Conservation (phyloP, 2,113 vertebrate genomes). For the Alligator sinensis region DNA sequence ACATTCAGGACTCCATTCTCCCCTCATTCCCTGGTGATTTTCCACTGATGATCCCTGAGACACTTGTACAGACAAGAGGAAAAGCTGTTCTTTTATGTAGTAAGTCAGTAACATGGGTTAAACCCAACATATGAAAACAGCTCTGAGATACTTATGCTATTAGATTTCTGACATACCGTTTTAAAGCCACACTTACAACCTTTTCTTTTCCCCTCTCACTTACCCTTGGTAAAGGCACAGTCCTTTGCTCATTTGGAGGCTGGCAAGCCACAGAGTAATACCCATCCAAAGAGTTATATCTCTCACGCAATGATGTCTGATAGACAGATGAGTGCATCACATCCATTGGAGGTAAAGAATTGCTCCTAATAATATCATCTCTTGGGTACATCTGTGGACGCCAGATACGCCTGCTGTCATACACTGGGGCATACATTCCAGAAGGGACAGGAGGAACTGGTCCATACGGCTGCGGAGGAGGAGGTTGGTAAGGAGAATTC, state of each 20-base stretch:
- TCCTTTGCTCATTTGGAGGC: constrained; percentile 86
- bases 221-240: constrained; percentile 90
- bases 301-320: constrained; percentile 91
- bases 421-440: constrained; percentile 93
- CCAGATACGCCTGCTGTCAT: constrained; percentile 95
- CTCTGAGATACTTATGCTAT: neutral
- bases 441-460: constrained; percentile 87
- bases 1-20: neutral
- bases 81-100: accelerated
- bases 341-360: constrained; percentile 95
- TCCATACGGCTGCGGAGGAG: constrained; percentile 87
- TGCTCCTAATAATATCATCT: constrained; percentile 93
- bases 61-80: neutral
- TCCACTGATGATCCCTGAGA: neutral
- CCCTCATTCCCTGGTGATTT: neutral
- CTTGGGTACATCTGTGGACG: constrained; percentile 95
- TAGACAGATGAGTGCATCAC: constrained; percentile 94
- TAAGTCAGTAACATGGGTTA: neutral
- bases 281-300: constrained; percentile 94
- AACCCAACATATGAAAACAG: neutral
- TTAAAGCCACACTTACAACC: neutral
- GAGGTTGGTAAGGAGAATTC: constrained; percentile 85
- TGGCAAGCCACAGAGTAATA: constrained; percentile 91
- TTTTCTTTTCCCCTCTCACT: constrained; percentile 28
- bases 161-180: neutral